These are phyloP conservation scores for Ictalurus furcatus DNA, from an alignment of 2,113 vertebrate species.

Conservation along the genomic window DNA sequence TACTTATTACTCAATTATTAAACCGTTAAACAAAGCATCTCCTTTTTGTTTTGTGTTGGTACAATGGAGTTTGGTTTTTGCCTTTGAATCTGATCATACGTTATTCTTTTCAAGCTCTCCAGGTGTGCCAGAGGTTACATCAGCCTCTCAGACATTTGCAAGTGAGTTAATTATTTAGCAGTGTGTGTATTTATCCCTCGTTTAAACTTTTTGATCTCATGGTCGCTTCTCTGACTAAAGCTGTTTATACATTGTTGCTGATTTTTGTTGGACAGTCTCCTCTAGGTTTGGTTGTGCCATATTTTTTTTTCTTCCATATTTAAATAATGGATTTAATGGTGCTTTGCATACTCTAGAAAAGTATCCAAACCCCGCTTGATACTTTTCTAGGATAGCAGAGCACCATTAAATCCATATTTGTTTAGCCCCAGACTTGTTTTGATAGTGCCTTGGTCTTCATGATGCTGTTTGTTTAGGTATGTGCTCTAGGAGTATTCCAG, in stretches of 20 bases:
- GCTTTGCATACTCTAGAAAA: not conserved
- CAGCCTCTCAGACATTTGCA: slow-evolving; percentile 71
- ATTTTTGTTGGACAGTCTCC: not conserved
- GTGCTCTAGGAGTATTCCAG: not conserved
- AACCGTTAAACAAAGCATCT: not conserved
- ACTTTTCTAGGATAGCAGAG: not conserved
- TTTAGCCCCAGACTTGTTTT: not conserved
- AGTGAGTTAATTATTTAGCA: slow-evolving; percentile 56
- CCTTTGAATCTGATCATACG: not conserved
- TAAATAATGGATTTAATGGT: not conserved
- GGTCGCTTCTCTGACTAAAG: not conserved
- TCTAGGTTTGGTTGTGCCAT: not conserved
- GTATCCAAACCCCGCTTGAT: not conserved
- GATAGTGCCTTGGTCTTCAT: not conserved
- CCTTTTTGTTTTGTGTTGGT: not conserved
- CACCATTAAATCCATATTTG: too few relatives aligned
- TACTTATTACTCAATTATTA: not conserved
- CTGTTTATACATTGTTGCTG: not conserved
- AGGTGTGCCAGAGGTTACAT: slow-evolving; percentile 64
- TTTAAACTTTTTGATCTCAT: not conserved
- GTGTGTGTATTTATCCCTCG: not conserved
- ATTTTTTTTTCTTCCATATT: not conserved
- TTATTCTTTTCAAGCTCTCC: slow-evolving; percentile 65
- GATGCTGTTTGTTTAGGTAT: not conserved
- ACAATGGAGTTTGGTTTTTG: not conserved